Conservation (phyloP, 2,797 vertebrate genomes). For the Gadopsis marmoratus region DNA sequence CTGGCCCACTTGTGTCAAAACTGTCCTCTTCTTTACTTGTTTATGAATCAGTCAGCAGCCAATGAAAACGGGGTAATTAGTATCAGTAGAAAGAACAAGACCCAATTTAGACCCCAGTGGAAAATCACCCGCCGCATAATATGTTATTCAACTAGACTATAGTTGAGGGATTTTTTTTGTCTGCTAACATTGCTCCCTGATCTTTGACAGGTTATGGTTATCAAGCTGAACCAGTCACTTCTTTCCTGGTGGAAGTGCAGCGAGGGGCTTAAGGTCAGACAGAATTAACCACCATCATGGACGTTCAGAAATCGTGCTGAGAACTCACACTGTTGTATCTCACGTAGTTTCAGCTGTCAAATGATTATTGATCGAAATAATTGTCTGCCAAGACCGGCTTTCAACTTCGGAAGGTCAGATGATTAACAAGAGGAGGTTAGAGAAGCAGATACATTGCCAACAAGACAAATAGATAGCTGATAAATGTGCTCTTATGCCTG, state of each 20-base stretch:
- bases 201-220: conserved; percentile 10
- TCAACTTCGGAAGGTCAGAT: neutral
- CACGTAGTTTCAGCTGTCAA: neutral
- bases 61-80: conserved; percentile 10
- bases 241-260: neutral
- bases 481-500: neutral
- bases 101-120: neutral
- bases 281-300: neutral
- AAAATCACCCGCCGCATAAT: conserved; percentile 11
- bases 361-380: neutral
- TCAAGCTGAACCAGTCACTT: neutral
- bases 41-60: conserved; percentile 68
- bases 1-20: conserved; percentile 42
- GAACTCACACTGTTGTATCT: neutral
- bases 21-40: conserved; percentile 46
- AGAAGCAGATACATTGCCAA: neutral
- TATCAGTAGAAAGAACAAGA: conserved; percentile 24
- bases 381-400: neutral
- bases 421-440: neutral
- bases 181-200: neutral
- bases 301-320: neutral
- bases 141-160: conserved; percentile 8
- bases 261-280: neutral
- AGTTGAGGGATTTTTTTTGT: conserved; percentile 8
- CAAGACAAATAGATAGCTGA: conserved; percentile 1